Conservation (phyloP, 2,113 vertebrate genomes). For the Microcebus ravelobensis region DNA sequence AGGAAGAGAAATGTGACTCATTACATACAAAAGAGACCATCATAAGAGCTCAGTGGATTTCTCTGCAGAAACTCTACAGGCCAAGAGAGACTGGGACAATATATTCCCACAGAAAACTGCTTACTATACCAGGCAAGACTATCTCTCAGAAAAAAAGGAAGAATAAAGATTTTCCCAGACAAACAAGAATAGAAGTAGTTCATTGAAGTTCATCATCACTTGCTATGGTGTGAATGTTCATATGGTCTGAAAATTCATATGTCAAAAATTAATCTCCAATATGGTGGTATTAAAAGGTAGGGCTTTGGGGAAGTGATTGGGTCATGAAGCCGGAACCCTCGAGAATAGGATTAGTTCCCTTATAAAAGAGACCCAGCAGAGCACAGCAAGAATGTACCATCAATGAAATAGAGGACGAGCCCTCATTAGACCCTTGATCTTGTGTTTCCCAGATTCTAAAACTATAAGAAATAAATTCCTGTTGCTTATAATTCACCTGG, state of each 20-base stretch:
- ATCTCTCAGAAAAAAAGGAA: not conserved
- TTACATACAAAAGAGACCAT: not conserved
- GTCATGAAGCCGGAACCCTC: not conserved
- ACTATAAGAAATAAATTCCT: not conserved
- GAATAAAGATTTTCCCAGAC: not conserved
- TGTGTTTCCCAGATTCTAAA: not conserved
- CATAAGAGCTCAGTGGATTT: not conserved
- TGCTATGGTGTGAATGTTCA: not conserved
- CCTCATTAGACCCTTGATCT: not conserved
- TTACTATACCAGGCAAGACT: not conserved
- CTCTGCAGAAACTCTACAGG: not conserved
- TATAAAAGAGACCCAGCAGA: not conserved
- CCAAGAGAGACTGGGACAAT: not conserved
- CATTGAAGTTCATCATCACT: not conserved
- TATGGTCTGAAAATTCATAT: not conserved
- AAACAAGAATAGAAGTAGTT: not conserved
- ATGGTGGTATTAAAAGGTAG: not conserved
- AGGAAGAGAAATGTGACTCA: not conserved
- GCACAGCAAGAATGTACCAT: not conserved
- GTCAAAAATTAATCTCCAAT: not conserved
- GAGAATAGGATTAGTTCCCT: not conserved
- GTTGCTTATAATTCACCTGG: not conserved
- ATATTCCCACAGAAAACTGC: not conserved
- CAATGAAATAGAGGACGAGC: not conserved
- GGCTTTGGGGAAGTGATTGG: not conserved